These are phyloP conservation scores for Trisateles emortualis DNA, from an alignment of 2,888 invertebrate genomes.

Conservation along the genomic window DNA sequence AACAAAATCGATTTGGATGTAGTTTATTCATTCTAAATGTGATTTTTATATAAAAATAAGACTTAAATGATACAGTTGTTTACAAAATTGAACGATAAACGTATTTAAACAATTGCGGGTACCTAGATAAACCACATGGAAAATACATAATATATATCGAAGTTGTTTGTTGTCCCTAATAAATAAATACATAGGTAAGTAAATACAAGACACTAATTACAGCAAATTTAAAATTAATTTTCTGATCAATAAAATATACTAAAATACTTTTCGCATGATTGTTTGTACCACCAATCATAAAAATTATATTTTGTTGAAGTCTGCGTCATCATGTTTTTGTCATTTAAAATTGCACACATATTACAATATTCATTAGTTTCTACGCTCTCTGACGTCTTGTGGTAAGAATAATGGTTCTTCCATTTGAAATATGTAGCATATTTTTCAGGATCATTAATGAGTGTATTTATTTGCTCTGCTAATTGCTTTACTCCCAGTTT, in stretches of 20 bases:
- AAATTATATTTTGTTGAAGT: constrained; percentile 61
- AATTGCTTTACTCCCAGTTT: constrained; percentile 56
- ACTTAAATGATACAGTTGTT: too few species aligned
- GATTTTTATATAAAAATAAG: too few species aligned
- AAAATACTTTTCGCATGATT: neutral
- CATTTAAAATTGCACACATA: constrained; percentile 68
- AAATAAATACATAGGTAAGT: too few species aligned
- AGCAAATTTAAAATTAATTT: too few species aligned
- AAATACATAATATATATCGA: too few species aligned
- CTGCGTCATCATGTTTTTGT: constrained; percentile 56
- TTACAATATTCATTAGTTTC: constrained; percentile 75
- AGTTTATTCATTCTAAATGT: too few species aligned
- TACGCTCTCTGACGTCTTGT: constrained; percentile 53
- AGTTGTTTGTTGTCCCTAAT: too few species aligned
- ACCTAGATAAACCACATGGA: too few species aligned
- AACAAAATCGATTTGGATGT: too few species aligned
- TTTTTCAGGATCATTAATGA: constrained; percentile 61
- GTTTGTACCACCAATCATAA: constrained; percentile 69
- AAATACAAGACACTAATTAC: neutral
- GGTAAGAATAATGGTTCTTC: constrained; percentile 72
- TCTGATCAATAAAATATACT: too few species aligned
- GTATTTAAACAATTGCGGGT: too few species aligned
- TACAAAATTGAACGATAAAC: too few species aligned
- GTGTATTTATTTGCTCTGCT: constrained; percentile 62
- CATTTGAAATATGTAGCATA: constrained; percentile 73